Evolutionary conservation across 1,140 invertebrate species (phyloP).

Genomic region (Heliconius eleuchia): DNA sequence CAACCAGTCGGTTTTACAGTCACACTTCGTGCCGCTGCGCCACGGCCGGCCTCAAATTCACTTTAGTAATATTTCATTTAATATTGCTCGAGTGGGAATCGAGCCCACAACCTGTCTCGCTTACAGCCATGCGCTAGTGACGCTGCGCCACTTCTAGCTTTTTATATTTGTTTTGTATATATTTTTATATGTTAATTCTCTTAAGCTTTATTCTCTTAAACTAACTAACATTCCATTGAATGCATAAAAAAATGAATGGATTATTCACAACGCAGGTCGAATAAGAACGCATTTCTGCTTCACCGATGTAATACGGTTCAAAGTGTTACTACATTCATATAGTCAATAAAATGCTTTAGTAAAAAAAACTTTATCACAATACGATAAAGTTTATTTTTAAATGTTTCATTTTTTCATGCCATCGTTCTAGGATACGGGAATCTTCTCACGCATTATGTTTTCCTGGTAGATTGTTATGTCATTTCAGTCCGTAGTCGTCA

Average conservation of each 20-base stretch:
- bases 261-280: slow-evolving; percentile 4
- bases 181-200: no score
- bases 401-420: background rate
- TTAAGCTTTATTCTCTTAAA: background rate
- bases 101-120: no score
- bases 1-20: no score
- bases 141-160: no score
- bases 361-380: background rate
- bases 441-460: slow-evolving; percentile 16
- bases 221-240: no score
- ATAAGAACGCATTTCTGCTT: background rate
- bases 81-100: no score
- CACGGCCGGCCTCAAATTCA: no score
- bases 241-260: background rate
- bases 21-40: no score
- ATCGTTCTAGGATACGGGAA: slow-evolving; percentile 18
- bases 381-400: slow-evolving; percentile 4
- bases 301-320: slow-evolving; percentile 1
- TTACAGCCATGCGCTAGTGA: no score
- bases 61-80: no score
- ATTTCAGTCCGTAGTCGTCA: slow-evolving; percentile 34
- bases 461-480: slow-evolving; percentile 36
- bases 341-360: background rate
- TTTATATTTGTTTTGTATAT: no score
- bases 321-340: background rate